These are phyloP conservation scores for Harpalus rubripes DNA, from an alignment of 2,888 invertebrate genomes.

Conservation along the genomic window DNA sequence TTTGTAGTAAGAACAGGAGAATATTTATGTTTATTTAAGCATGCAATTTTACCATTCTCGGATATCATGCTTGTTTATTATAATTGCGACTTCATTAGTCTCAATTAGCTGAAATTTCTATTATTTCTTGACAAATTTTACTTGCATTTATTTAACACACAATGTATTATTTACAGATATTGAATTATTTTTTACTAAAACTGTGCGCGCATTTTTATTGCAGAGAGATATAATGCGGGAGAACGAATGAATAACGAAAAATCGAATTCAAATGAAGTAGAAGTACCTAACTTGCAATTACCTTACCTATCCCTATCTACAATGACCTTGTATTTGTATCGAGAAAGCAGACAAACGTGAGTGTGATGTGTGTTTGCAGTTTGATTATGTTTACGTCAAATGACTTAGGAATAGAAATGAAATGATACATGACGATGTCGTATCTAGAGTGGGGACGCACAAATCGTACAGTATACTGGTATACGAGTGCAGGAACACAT, in stretches of 20 bases:
- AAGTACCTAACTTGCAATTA: not conserved
- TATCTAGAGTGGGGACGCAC: constrained; percentile 4
- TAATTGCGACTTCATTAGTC: not conserved
- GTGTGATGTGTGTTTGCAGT: constrained; percentile 15
- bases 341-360: constrained; percentile 11
- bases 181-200: too few relatives aligned
- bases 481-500: not conserved
- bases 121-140: not conserved
- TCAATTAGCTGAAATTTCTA: not conserved
- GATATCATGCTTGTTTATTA: not conserved
- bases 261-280: constrained; percentile 9
- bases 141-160: not conserved
- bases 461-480: not conserved
- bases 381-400: constrained; percentile 53
- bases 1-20: constrained; percentile 27
- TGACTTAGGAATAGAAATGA: constrained; percentile 21
- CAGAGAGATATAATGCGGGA: not conserved
- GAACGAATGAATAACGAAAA: not conserved
- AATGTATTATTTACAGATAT: not conserved
- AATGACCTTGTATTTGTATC: constrained; percentile 20
- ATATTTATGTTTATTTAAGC: constrained; percentile 1
- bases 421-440: constrained; percentile 4
- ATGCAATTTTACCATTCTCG: not conserved
- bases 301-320: too few relatives aligned
- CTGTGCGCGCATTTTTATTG: constrained; percentile 3